phyloP scores from a whole-genome alignment of 2,888 invertebrate species.

The Noctua fimbriata region DNA sequence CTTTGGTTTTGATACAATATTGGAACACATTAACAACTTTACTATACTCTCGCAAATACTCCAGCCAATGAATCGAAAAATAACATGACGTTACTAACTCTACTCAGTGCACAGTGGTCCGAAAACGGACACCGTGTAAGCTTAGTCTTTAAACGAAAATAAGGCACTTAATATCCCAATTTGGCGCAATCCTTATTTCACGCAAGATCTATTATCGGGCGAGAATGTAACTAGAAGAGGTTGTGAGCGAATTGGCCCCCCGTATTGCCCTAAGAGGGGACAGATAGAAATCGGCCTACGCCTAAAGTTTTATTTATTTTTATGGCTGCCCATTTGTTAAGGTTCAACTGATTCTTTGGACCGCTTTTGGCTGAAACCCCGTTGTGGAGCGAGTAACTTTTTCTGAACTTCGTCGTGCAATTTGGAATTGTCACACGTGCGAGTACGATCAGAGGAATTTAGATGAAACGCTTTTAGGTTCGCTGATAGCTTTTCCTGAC shows the following conservation, averaged over 20 bases:
- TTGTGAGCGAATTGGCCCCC: conserved; percentile 76
- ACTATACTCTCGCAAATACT: not conserved
- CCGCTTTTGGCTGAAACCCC: conserved; percentile 59
- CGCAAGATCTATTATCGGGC: conserved; percentile 77
- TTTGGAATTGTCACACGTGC: conserved; percentile 33
- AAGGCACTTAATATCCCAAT: conserved; percentile 59
- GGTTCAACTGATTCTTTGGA: conserved; percentile 76
- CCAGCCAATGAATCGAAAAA: conserved; percentile 41
- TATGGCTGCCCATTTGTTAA: conserved; percentile 80
- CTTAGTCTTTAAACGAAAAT: conserved; percentile 47
- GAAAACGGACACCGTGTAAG: conserved; percentile 31
- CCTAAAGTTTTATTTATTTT: conserved; percentile 84
- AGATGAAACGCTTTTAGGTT: conserved; percentile 1
- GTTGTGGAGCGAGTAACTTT: conserved; percentile 22
- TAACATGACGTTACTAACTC: conserved; percentile 25
- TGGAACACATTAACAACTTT: conserved; percentile 14
- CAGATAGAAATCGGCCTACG: conserved; percentile 76
- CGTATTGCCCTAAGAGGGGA: conserved; percentile 73
- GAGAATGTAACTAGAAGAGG: conserved; percentile 74
- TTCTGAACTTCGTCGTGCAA: conserved; percentile 29
- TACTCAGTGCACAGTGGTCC: conserved; percentile 27
- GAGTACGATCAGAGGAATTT: conserved; percentile 5
- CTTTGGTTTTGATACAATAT: not conserved
- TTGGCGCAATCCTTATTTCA: conserved; percentile 73
- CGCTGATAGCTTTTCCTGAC: not conserved